Conservation (phyloP, 2,113 vertebrate species). For the Microtus pennsylvanicus region DNA sequence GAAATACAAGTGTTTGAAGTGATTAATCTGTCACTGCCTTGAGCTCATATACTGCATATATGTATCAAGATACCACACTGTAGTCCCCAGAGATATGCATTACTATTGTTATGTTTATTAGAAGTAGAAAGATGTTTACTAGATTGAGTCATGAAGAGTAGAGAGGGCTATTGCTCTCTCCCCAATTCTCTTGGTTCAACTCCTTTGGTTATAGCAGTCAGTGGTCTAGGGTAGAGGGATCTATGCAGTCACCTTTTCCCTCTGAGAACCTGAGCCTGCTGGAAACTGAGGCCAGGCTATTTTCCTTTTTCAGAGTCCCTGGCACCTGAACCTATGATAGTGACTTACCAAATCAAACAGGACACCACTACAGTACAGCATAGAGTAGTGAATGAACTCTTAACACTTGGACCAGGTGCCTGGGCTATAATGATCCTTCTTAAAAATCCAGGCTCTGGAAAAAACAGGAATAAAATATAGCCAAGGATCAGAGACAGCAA, state of each 20-base stretch:
- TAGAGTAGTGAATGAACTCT: neutral
- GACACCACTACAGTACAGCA: no score
- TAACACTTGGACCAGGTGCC: neutral
- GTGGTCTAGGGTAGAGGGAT: accelerated
- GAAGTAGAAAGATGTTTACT: no score
- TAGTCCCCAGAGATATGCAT: neutral
- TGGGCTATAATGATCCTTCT: neutral
- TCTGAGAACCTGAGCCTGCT: neutral
- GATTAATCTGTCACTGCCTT: neutral
- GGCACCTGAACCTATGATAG: neutral
- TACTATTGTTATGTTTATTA: no score
- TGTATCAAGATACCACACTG: neutral
- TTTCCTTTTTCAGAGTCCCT: neutral
- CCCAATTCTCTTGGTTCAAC: neutral
- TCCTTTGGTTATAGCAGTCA: neutral
- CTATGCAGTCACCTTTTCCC: neutral
- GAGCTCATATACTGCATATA: neutral
- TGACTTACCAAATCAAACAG: neutral
- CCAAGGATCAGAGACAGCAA: neutral
- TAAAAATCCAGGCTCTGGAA: neutral
- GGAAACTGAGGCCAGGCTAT: neutral
- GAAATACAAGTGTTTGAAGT: neutral
- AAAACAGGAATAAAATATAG: neutral
- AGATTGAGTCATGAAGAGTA: neutral
- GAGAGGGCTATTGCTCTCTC: neutral